Evolutionary conservation across 2,797 vertebrate genomes (phyloP), one percentile per base, ranked within the genome.

Genomic region (Allobates femoralis): DNA sequence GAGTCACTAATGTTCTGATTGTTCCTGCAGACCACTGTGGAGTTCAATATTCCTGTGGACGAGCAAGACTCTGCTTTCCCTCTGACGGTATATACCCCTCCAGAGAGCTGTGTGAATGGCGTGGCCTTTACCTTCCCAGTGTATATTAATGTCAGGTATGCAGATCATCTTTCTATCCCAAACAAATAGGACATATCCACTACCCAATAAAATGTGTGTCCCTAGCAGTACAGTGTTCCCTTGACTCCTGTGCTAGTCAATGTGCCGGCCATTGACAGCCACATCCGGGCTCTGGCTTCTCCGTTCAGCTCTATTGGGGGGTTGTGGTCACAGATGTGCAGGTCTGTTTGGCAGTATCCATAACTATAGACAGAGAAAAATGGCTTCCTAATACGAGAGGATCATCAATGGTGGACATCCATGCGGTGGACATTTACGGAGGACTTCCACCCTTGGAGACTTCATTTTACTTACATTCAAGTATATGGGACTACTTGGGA

Each of bases 61-160:
- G 83, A 92, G 3, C 90, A 90, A 4, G 76, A 88, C 32, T 92
- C 90, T 84, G 93, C 92, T 86, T 95, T 95, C 89, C 89, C 15
- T 0, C 89, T 95, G 53, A 91, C 90, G 3, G 84, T 93, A 56
- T 67, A 90, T 73, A 90, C 85, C 1, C 53, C 80, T 50, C 90
- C 92, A 37, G 89, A 85, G 60, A 92, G 91, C 78, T 94, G 92
- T 83, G 87, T 86, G 1, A 64, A 58, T 85, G 77, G 21, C 23
- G 60, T 69, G 62, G 92, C 88, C 74, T 10, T 19, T 58, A 90
- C 86, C 76, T 93, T 93, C 85, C 79, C 91, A 6, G 84, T 94
- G 64, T 85, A 84, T 4, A 81, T 94, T 26, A 62, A 11, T 37
- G 46, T 89, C 85, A 91, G 89, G 94, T 95, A 93, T 89, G 69